Base-by-base conservation (phyloP, 2,113 vertebrate species). In the Ochotona princeps region DNA sequence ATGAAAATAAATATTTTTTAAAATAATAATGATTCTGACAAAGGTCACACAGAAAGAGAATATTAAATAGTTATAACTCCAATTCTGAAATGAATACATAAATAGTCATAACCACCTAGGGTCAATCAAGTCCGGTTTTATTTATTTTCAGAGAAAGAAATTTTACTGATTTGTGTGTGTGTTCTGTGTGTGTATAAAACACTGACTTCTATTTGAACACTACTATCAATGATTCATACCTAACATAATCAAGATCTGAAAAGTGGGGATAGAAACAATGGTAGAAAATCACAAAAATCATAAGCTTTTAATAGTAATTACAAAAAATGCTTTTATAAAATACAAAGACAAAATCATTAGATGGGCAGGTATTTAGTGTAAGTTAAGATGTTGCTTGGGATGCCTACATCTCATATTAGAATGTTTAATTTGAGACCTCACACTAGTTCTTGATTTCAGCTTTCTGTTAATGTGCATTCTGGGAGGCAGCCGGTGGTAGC, bases 281-380 rank as follows among this genome's bases (percentile, higher is more conserved):
- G 44, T 54, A 94, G 30, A 80, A 2, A 91, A 79, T 75, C 67
- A 5, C 65, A 86, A 91, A 93, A 8, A 94, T 38, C 75, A 91
- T 61, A 70, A 83, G 32, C n/a, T 93, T 93, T 90, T 73, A 91
- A 85, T 60, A 70, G 10, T 70, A 75, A 79, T 63, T 78, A 86
- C 2, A 18, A 44, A 86, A 91, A 86, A 20, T 38, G 72, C 79
- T 30, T 60, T 66, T 5, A 66, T 72, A 87, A 92, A 86, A 35
- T 30, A 67, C 70, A 60, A 85, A 63, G 14, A 91, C 44, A 85
- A n/a, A 23, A 74, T 86, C 73, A 91, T 88, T 89, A 80, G 54
- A 57, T 14, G 54, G 18, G 54, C 54, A 57, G 18, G 54, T 57
- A 13, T 20, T 15, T 57, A 18, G 54, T 57, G 54, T 57, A 57